These are phyloP conservation scores for Pungitius pungitius DNA, from an alignment of 2,113 vertebrate genomes.

Conservation along the genomic window DNA sequence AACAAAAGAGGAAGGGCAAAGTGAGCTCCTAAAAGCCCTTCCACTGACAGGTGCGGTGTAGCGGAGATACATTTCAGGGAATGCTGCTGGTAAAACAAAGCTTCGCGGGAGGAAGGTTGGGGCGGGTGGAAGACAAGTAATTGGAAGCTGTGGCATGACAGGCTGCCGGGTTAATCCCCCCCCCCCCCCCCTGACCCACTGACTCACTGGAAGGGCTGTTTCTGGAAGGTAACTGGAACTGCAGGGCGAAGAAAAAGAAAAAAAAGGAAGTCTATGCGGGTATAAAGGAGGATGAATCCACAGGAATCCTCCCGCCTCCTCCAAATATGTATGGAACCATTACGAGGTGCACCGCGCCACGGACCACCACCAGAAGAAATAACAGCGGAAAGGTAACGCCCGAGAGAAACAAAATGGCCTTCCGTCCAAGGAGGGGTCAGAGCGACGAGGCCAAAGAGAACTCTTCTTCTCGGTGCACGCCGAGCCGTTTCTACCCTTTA, in stretches of 20 bases:
- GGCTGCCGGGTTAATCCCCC: conserved; percentile 37
- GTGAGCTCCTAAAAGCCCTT: conserved; percentile 48
- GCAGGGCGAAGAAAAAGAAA: conserved; percentile 43
- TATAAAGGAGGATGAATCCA: conserved; percentile 25
- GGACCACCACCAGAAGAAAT: conserved; percentile 40
- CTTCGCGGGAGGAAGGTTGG: conserved; percentile 33
- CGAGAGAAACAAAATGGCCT: conserved; percentile 59
- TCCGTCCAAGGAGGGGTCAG: conserved; percentile 59
- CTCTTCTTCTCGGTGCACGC: background rate
- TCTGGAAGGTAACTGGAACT: conserved; percentile 38
- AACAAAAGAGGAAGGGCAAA: conserved; percentile 57
- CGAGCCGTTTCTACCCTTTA: conserved; percentile 5
- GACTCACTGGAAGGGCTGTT: conserved; percentile 36
- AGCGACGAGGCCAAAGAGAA: conserved; percentile 1
- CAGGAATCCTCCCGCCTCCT: conserved; percentile 25
- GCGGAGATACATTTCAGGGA: conserved; percentile 53
- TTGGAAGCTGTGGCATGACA: conserved; percentile 64
- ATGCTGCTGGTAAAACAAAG: conserved; percentile 64
- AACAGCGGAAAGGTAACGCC: background rate
- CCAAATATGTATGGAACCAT: conserved; percentile 27
- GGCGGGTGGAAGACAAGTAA: conserved; percentile 59
- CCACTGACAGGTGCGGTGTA: conserved; percentile 61
- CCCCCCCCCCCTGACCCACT: conserved; percentile 54
- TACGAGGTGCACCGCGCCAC: conserved; percentile 6
- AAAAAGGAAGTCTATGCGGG: conserved; percentile 41